These are phyloP conservation scores for Australoheros facetus DNA, from an alignment of 2,797 vertebrate species.

Conservation along the genomic window DNA sequence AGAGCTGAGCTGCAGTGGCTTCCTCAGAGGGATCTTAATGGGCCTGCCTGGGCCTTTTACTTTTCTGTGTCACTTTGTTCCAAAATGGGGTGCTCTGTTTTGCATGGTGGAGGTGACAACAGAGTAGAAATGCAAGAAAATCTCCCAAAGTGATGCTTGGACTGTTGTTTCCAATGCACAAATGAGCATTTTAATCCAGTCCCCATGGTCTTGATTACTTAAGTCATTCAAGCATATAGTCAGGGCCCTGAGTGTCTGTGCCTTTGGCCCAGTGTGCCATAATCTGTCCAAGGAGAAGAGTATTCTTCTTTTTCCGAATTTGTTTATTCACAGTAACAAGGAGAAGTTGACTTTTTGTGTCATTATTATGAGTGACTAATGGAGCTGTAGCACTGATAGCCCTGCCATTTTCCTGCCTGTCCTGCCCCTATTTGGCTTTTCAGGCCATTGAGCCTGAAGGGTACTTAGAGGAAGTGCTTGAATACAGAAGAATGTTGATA, in stretches of 20 bases:
- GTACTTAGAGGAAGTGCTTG: neutral
- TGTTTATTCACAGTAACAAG: neutral
- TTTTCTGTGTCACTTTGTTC: slow-evolving; percentile 48
- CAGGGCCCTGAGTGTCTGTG: neutral
- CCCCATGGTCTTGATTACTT: neutral
- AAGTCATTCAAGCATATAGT: neutral
- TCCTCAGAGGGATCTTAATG: slow-evolving; percentile 8
- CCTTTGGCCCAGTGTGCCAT: neutral
- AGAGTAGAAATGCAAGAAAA: slow-evolving; percentile 38
- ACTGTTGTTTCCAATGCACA: slow-evolving; percentile 27
- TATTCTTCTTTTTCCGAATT: slow-evolving; percentile 2
- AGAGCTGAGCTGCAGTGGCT: neutral
- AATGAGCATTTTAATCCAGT: neutral
- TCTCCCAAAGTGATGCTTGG: neutral
- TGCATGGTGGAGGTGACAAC: slow-evolving; percentile 24
- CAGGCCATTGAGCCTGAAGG: neutral
- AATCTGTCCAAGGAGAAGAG: neutral
- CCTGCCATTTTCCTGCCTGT: slow-evolving; percentile 2
- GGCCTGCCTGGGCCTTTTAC: neutral
- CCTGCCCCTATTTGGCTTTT: neutral
- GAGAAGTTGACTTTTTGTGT: neutral
- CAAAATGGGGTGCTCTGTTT: slow-evolving; percentile 32
- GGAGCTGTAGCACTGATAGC: neutral
- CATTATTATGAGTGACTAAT: slow-evolving; percentile 10
- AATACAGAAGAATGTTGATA: neutral